Evolutionary conservation across 2,888 invertebrate species (phyloP).

Genomic region (Meganola albula): DNA sequence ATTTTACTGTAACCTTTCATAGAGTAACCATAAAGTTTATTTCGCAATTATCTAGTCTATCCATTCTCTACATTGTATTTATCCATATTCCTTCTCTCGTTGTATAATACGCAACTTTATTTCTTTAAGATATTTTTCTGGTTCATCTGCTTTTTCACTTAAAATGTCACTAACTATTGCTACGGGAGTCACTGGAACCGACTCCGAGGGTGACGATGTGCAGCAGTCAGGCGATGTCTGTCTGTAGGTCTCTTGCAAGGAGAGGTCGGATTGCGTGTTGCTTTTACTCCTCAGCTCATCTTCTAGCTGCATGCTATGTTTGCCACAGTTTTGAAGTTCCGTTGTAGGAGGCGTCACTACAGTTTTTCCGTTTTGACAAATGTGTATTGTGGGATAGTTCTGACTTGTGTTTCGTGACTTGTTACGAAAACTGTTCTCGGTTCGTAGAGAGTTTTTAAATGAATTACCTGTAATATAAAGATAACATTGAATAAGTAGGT

Average conservation of each 20-base stretch:
- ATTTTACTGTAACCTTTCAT: no score
- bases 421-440: constrained; percentile 28
- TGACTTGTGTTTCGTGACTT: constrained; percentile 20
- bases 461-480: constrained; percentile 25
- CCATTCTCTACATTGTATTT: no score
- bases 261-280: constrained; percentile 10
- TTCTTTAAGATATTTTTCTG: constrained; percentile 54
- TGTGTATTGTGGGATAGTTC: constrained; percentile 19
- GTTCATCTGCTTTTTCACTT: constrained; percentile 62
- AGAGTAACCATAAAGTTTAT: no score
- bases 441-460: constrained; percentile 42
- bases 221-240: constrained; percentile 15
- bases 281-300: constrained; percentile 12
- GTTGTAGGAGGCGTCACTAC: constrained; percentile 11
- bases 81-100: constrained; percentile 27
- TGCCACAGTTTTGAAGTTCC: constrained; percentile 11
- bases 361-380: constrained; percentile 24
- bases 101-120: constrained; percentile 28
- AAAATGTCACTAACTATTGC: constrained; percentile 34
- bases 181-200: constrained; percentile 15
- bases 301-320: constrained; percentile 9
- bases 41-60: no score
- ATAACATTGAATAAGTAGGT: neutral
- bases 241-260: constrained; percentile 9
- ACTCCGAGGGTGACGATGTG: constrained; percentile 17